Conservation (phyloP, 2,113 vertebrate genomes). For the Melospiza georgiana region DNA sequence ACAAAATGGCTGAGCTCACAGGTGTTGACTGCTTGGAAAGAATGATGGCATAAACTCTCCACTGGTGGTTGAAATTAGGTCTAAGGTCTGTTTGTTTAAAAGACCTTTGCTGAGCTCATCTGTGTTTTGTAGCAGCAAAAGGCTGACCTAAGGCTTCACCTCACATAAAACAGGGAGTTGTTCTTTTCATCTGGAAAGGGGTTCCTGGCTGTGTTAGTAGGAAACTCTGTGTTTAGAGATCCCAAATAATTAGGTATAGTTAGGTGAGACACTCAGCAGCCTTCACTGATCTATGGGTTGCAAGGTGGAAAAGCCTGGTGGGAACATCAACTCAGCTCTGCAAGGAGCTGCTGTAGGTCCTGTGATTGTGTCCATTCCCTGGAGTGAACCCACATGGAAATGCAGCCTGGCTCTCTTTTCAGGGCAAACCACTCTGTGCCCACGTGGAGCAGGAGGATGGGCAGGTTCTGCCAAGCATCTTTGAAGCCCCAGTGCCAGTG, state of each 20-base stretch:
- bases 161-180: background rate
- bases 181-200: background rate
- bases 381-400: background rate
- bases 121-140: background rate
- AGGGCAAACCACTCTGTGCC: background rate
- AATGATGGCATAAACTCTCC: background rate
- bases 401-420: background rate
- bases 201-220: background rate
- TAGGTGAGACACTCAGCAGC: background rate
- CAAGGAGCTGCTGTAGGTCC: background rate
- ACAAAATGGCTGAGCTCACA: slow-evolving; percentile 24
- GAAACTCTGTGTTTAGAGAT: background rate
- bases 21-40: background rate
- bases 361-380: no score
- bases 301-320: background rate
- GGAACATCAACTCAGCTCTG: background rate
- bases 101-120: slow-evolving; percentile 43
- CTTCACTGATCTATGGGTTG: background rate
- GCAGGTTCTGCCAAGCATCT: background rate
- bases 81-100: background rate
- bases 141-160: background rate
- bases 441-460: background rate
- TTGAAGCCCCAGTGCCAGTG: accelerated
- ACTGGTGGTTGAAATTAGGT: background rate
- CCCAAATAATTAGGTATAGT: background rate